Percentiles rank a stretch among this genome's conserved stretches.
phyloP scores from a whole-genome alignment of 2,888 invertebrate genomes.

The Myopa testacea region DNA sequence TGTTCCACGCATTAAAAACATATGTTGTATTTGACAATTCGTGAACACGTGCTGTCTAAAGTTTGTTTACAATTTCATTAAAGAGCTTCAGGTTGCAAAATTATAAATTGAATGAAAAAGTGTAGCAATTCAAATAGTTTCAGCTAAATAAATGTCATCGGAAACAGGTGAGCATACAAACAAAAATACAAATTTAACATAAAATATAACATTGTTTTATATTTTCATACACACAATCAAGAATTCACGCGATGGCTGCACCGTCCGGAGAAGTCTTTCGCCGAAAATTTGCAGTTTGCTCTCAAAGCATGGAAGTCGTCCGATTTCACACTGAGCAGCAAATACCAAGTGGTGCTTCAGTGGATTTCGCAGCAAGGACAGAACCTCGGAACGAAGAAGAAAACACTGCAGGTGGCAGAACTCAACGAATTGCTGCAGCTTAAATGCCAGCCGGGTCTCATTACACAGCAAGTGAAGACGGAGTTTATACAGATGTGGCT shows the following conservation, averaged over 20 bases:
- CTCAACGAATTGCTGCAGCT: constrained; percentile 53
- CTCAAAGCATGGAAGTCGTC: constrained; percentile 65
- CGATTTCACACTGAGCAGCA: constrained; percentile 60
- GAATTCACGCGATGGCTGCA: constrained; percentile 63
- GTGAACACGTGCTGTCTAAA: constrained; percentile 28
- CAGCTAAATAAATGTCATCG: constrained; percentile 46
- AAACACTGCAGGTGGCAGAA: constrained; percentile 48
- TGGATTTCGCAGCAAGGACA: constrained; percentile 56
- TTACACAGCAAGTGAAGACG: constrained; percentile 52
- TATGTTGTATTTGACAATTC: constrained; percentile 15
- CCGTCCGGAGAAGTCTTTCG: constrained; percentile 56
- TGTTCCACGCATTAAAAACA: not conserved
- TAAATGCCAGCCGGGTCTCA: constrained; percentile 60
- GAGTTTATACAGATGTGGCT: constrained; percentile 51
- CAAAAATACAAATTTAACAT: too few relatives aligned
- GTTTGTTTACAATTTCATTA: constrained; percentile 47
- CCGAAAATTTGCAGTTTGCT: constrained; percentile 61
- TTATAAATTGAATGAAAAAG: not conserved
- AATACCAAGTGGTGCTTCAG: constrained; percentile 61
- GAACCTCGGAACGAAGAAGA: constrained; percentile 41
- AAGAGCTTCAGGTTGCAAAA: not conserved
- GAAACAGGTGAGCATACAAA: constrained; percentile 46
- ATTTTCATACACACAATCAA: constrained; percentile 42
- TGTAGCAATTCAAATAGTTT: not conserved
- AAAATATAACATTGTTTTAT: constrained; percentile 18